Conservation (phyloP, 2,888 invertebrate genomes). For the Steinernema carpocapsae region DNA sequence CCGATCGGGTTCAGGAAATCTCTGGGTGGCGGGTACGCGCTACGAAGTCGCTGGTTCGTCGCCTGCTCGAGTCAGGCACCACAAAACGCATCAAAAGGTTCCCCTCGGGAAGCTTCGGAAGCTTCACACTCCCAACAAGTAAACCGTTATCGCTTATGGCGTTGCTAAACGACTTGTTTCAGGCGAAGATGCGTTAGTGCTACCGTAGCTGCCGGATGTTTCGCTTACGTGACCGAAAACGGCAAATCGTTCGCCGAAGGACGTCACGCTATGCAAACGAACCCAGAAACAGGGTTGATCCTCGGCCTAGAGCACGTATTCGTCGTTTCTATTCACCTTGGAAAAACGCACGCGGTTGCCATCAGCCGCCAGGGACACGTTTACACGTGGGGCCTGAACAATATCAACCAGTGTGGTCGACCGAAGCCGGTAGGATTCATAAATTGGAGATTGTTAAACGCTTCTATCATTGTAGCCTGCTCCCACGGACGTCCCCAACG, state of each 20-base stretch:
- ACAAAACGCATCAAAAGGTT: constrained; percentile 35
- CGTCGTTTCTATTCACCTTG: constrained; percentile 80
- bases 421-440: constrained; percentile 39
- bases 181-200: constrained; percentile 72
- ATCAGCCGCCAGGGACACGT: constrained; percentile 86
- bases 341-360: constrained; percentile 93
- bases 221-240: constrained; percentile 86
- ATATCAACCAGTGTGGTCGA: constrained; percentile 91
- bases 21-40: constrained; percentile 59
- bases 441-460: not conserved
- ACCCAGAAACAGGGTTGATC: constrained; percentile 48
- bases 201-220: constrained; percentile 92
- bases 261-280: constrained; percentile 73
- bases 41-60: constrained; percentile 9
- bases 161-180: constrained; percentile 5
- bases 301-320: constrained; percentile 78
- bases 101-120: constrained; percentile 41
- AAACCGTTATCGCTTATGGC: not conserved
- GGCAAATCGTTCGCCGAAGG: constrained; percentile 82
- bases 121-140: constrained; percentile 47
- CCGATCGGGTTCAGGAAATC: constrained; percentile 63
- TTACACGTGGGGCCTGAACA: constrained; percentile 94
- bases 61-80: constrained; percentile 25
- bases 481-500: not conserved
- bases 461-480: not conserved